Conservation (phyloP, 2,888 invertebrate species). For the Azorinus chamasolen region DNA sequence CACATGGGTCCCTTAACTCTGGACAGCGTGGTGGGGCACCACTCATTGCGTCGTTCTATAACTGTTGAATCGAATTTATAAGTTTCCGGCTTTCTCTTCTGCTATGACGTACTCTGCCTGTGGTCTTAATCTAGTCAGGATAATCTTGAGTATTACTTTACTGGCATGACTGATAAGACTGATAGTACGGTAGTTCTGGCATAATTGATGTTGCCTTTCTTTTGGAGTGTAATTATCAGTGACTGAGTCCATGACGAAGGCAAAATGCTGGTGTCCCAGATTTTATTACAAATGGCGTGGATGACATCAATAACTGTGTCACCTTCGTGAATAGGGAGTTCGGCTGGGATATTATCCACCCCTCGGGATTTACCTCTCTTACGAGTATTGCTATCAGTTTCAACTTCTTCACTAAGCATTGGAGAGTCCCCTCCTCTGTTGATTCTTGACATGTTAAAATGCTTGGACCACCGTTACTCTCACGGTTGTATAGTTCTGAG, state of each 20-base stretch:
- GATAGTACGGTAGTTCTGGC: constrained; percentile 34
- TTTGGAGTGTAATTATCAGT: constrained; percentile 31
- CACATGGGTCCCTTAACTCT: too few relatives aligned
- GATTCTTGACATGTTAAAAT: constrained; percentile 30
- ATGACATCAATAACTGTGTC: constrained; percentile 6
- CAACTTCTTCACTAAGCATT: constrained; percentile 40
- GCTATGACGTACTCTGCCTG: constrained; percentile 8
- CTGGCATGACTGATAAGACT: constrained; percentile 51
- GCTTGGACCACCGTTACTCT: constrained; percentile 6
- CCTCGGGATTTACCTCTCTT: constrained; percentile 53
- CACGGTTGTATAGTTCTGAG: too few relatives aligned
- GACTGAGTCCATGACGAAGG: constrained; percentile 20
- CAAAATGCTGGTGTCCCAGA: constrained; percentile 17
- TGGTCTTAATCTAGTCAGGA: constrained; percentile 23
- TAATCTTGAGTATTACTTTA: constrained; percentile 37
- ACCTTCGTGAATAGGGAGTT: constrained; percentile 25
- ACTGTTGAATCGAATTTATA: too few relatives aligned
- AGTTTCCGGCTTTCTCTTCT: constrained; percentile 6
- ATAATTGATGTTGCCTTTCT: constrained; percentile 34
- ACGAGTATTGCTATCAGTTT: constrained; percentile 32
- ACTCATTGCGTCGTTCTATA: too few relatives aligned
- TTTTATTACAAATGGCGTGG: constrained; percentile 6
- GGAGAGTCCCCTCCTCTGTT: constrained; percentile 23
- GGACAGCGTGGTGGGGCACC: too few relatives aligned
- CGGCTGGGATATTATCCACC: constrained; percentile 46